Evolutionary conservation across 53 echinoderm and acorn worm genomes (phyloP).

Genomic region (Antedon mediterranea): DNA sequence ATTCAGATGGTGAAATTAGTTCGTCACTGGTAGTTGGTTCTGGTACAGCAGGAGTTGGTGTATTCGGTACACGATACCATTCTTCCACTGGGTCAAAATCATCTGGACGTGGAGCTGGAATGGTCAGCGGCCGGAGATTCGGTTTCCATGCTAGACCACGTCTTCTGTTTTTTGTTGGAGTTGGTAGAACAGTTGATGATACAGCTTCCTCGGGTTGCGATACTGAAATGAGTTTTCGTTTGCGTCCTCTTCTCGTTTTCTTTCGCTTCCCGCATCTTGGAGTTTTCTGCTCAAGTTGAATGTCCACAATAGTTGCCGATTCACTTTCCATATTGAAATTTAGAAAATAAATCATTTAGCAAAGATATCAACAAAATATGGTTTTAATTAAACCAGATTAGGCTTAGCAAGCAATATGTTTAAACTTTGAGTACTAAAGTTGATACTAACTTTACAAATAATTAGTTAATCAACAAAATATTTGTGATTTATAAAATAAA

Average conservation of each 20-base stretch:
- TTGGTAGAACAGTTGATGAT: neutral
- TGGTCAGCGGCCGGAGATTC: neutral
- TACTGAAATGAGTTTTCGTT: neutral
- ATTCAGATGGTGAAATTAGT: neutral
- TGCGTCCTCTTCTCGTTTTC: neutral
- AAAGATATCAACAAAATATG: neutral
- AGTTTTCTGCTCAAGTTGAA: neutral
- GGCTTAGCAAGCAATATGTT: no score
- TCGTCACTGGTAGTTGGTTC: neutral
- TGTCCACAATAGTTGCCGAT: neutral
- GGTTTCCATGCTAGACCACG: neutral
- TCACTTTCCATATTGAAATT: neutral
- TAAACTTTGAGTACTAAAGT: no score
- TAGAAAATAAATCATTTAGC: neutral
- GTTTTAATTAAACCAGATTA: no score
- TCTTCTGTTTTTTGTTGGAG: neutral
- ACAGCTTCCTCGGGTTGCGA: neutral
- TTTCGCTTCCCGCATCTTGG: neutral
- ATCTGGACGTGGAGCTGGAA: neutral
- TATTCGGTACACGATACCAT: neutral
- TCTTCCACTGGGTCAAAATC: neutral
- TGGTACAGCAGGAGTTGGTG: neutral
- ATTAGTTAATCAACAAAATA: no score
- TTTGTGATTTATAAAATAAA: no score
- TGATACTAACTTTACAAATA: no score